phyloP scores from a whole-genome alignment of 1,140 invertebrate species.

The Drosophila bipectinata region DNA sequence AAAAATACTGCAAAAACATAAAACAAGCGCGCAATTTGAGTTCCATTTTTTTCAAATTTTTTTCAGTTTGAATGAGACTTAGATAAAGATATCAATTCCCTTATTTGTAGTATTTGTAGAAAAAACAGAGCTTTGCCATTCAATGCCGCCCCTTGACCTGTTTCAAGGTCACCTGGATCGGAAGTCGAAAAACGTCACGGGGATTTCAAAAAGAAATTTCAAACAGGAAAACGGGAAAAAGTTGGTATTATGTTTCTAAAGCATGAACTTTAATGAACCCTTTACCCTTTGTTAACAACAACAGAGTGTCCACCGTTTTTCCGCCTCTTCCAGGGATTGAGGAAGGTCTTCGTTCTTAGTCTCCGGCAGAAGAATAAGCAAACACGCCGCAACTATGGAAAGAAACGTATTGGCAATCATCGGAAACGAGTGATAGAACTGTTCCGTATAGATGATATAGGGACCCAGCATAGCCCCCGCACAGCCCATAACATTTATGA shows the following conservation, averaged over 20 bases:
- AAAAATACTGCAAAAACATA: not conserved
- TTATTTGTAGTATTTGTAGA: not conserved
- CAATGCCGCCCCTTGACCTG: not conserved
- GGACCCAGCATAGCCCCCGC: slow-evolving; percentile 91
- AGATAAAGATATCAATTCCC: not conserved
- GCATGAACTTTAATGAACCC: not conserved
- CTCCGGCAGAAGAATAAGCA: slow-evolving; percentile 89
- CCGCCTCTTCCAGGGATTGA: slow-evolving; percentile 85
- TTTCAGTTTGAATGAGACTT: too few species aligned
- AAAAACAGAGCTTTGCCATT: not conserved
- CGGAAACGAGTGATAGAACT: slow-evolving; percentile 88
- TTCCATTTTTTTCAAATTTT: not conserved
- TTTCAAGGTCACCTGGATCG: not conserved
- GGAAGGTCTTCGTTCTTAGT: slow-evolving; percentile 91
- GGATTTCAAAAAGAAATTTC: too few species aligned
- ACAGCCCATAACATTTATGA: slow-evolving; percentile 93
- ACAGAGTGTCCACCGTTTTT: slow-evolving; percentile 20
- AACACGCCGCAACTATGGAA: slow-evolving; percentile 88
- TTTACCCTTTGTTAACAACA: not conserved
- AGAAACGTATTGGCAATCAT: slow-evolving; percentile 88
- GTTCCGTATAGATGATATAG: slow-evolving; percentile 91
- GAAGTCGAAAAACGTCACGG: too few species aligned
- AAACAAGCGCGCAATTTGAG: not conserved
- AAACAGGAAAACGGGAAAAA: too few species aligned
- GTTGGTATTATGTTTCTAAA: not conserved